These are phyloP conservation scores for Drosophila prosaltans DNA, from an alignment of 1,140 invertebrate genomes.

Conservation along the genomic window DNA sequence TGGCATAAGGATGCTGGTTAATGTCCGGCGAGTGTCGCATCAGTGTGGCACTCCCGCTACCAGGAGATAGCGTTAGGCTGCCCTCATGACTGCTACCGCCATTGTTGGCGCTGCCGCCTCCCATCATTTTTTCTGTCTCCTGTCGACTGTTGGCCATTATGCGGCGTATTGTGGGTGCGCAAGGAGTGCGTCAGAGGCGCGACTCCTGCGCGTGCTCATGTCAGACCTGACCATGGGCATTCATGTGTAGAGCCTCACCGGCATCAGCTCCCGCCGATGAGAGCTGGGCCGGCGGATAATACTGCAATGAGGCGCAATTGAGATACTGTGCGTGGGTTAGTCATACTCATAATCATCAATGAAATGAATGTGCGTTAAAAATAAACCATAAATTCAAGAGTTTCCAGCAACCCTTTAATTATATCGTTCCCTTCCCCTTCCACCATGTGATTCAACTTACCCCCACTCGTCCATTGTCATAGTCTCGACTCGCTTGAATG, in stretches of 20 bases:
- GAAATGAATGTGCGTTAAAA: slow-evolving; percentile 41
- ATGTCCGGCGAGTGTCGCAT: slow-evolving; percentile 79
- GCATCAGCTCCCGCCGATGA: slow-evolving; percentile 85
- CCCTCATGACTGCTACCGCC: slow-evolving; percentile 60
- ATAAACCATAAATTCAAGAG: slow-evolving; percentile 19
- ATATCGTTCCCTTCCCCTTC: no score
- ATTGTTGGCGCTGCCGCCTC: slow-evolving; percentile 40
- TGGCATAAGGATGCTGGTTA: slow-evolving; percentile 76
- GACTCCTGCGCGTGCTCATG: slow-evolving; percentile 82
- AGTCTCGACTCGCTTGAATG: slow-evolving; percentile 89
- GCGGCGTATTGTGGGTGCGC: slow-evolving; percentile 81
- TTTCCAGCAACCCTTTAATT: not conserved
- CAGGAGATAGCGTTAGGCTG: slow-evolving; percentile 60
- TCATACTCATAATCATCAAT: slow-evolving; percentile 28
- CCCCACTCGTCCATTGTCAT: slow-evolving; percentile 88
- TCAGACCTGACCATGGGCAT: slow-evolving; percentile 85
- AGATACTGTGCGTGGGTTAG: slow-evolving; percentile 70
- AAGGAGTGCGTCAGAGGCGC: slow-evolving; percentile 82
- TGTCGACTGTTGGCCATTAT: slow-evolving; percentile 83
- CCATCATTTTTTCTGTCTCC: slow-evolving; percentile 82
- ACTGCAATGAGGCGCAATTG: slow-evolving; percentile 86
- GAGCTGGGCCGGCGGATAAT: slow-evolving; percentile 90
- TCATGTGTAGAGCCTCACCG: slow-evolving; percentile 88
- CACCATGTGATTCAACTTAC: slow-evolving; percentile 51
- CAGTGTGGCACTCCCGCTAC: slow-evolving; percentile 71